A percentile compares a stretch with the other conserved stretches of the same genome.
Evolutionary conservation across 2,888 invertebrate species (phyloP).

Genomic region (Sisyra nigra): DNA sequence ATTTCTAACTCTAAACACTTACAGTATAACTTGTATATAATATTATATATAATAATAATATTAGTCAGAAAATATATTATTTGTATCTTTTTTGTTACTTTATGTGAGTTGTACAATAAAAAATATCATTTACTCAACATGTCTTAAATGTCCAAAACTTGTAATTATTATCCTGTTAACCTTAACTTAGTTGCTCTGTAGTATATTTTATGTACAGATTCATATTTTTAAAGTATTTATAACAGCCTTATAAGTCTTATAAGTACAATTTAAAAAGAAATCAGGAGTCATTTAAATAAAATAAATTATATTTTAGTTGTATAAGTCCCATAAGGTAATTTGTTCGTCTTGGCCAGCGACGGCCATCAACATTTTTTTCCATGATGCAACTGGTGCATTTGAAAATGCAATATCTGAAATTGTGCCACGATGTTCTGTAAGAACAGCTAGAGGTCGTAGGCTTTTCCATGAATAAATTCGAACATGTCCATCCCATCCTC

Average conservation of each 20-base stretch:
- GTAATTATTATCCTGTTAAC: no score
- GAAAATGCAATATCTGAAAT: conserved; percentile 61
- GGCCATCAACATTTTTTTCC: conserved; percentile 65
- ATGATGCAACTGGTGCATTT: conserved; percentile 40
- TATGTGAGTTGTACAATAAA: no score
- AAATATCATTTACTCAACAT: not conserved
- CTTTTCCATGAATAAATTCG: conserved; percentile 67
- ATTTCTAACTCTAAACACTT: not conserved
- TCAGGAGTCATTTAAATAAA: no score
- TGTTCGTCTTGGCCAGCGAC: conserved; percentile 57
- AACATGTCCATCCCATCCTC: conserved; percentile 62
- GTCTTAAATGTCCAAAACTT: no score
- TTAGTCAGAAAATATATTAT: no score
- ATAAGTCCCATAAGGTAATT: conserved; percentile 67
- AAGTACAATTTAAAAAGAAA: no score
- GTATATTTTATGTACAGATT: no score
- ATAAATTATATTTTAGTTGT: conserved; percentile 29
- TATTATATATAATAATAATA: conserved; percentile 1
- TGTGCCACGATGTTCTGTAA: conserved; percentile 54
- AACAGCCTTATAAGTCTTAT: no score
- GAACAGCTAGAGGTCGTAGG: conserved; percentile 49
- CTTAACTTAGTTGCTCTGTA: no score
- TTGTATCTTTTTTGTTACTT: no score
- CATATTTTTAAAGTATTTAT: no score
- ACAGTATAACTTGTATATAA: not conserved